Evolutionary conservation across 2,797 vertebrate species (phyloP).

Genomic region (Manis javanica): DNA sequence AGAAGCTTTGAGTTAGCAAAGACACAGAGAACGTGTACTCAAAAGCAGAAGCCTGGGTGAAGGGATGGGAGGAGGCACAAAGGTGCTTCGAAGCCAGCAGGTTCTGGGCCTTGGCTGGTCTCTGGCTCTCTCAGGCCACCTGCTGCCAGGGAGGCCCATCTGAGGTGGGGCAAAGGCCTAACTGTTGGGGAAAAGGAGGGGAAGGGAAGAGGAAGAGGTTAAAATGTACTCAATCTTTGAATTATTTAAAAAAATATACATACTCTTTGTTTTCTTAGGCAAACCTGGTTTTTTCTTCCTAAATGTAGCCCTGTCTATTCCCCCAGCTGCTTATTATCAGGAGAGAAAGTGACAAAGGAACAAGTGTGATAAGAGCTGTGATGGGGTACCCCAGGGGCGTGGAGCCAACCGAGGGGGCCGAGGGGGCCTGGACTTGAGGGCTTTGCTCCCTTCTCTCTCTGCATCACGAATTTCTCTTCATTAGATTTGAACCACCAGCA

Average conservation of each 20-base stretch:
- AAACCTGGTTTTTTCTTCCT: background rate
- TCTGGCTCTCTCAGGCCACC: background rate
- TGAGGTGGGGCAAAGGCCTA: background rate
- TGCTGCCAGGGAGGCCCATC: background rate
- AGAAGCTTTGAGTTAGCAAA: background rate
- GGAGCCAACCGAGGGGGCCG: background rate
- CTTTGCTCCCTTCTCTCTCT: background rate
- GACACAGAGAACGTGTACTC: background rate
- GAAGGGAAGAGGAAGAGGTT: background rate
- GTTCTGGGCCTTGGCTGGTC: background rate
- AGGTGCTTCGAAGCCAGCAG: background rate
- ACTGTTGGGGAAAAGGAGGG: background rate
- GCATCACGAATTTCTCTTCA: background rate
- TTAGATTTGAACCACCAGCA: background rate
- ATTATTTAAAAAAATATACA: background rate
- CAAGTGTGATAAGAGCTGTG: background rate
- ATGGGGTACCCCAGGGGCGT: background rate
- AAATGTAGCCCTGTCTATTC: background rate
- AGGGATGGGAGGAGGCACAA: background rate
- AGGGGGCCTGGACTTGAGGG: background rate
- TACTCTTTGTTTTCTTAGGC: background rate
- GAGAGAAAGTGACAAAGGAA: background rate
- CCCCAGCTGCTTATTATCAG: background rate
- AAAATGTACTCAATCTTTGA: background rate
- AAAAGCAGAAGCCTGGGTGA: background rate